Evolutionary conservation across 1,140 invertebrate species (phyloP).

Genomic region (Drosophila eugracilis): DNA sequence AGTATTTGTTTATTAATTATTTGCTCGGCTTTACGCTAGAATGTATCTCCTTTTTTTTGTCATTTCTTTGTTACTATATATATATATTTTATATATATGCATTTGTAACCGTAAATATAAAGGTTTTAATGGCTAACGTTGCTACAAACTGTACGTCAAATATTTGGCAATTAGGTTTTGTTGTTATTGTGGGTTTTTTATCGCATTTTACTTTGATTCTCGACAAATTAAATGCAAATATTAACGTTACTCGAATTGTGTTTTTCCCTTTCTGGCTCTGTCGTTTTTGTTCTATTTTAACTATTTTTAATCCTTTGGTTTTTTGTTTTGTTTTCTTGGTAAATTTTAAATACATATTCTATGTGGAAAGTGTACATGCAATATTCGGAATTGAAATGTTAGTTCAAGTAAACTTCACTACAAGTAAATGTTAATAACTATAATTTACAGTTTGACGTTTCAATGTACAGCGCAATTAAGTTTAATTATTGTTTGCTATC

Average conservation of each 20-base stretch:
- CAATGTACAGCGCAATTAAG: constrained; percentile 74
- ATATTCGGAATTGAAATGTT: constrained; percentile 63
- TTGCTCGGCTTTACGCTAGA: constrained; percentile 51
- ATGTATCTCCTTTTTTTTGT: constrained; percentile 32
- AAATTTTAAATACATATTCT: constrained; percentile 44
- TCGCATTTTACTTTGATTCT: constrained; percentile 57
- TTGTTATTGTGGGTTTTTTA: constrained; percentile 55
- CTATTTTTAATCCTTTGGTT: constrained; percentile 31
- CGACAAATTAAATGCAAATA: constrained; percentile 77
- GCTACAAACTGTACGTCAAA: constrained; percentile 71
- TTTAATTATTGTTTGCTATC: constrained; percentile 77
- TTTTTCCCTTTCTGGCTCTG: constrained; percentile 35
- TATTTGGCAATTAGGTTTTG: constrained; percentile 81
- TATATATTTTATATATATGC: constrained; percentile 43
- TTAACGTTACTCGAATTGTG: constrained; percentile 52
- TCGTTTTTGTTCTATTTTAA: constrained; percentile 47
- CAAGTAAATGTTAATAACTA: constrained; percentile 56
- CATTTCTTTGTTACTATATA: constrained; percentile 24
- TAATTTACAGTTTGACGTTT: constrained; percentile 59
- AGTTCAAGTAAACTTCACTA: constrained; percentile 40
- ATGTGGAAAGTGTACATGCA: constrained; percentile 57
- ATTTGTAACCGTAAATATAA: constrained; percentile 38
- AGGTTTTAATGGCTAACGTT: constrained; percentile 48
- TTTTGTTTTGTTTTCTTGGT: constrained; percentile 16
- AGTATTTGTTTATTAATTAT: constrained; percentile 71